Conservation (phyloP, 2,888 invertebrate genomes). For the Epicampocera succincta region DNA sequence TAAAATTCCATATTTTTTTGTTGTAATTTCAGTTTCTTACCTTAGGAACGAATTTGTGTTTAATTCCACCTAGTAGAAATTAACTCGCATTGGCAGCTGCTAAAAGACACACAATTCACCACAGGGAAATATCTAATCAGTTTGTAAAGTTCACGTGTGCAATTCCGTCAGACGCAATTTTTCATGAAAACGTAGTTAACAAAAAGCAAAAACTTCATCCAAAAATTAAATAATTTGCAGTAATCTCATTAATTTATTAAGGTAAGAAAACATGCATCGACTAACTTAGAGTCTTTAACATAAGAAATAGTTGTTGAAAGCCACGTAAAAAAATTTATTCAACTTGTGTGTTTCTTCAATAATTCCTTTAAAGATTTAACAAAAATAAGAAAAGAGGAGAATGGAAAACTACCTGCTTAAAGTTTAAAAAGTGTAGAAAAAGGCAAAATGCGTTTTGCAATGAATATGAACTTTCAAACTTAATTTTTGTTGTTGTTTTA, state of each 20-base stretch:
- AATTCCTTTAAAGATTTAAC: constrained; percentile 15
- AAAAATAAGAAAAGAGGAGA: constrained; percentile 35
- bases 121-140: background rate
- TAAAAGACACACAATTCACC: background rate
- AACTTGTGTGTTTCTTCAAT: constrained; percentile 22
- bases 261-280: constrained; percentile 38
- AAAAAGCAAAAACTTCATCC: constrained; percentile 31
- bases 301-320: background rate
- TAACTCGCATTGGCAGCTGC: no score
- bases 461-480: background rate
- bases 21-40: no score
- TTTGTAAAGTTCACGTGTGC: constrained; percentile 7
- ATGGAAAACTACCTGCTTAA: background rate
- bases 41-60: no score
- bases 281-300: background rate
- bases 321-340: constrained; percentile 15
- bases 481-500: constrained; percentile 3
- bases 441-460: background rate
- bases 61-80: no score
- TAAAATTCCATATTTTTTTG: no score
- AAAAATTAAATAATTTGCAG: constrained; percentile 24
- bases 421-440: background rate
- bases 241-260: constrained; percentile 28
- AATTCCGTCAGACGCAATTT: constrained; percentile 65
- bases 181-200: constrained; percentile 61